These are phyloP conservation scores for Centropristis striata DNA, from an alignment of 2,113 vertebrate species.

Conservation along the genomic window DNA sequence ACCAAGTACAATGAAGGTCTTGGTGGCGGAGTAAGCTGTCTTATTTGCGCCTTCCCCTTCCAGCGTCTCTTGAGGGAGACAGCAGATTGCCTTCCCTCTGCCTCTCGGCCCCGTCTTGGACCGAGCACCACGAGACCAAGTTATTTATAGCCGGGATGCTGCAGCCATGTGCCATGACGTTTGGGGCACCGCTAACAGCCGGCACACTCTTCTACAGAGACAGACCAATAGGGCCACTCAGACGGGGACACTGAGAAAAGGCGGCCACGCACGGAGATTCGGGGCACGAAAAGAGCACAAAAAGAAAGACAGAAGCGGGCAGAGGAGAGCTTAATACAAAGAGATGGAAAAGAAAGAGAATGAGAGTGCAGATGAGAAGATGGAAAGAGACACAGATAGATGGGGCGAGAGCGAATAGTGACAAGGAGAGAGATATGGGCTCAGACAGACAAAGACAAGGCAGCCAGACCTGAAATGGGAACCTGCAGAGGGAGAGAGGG, in stretches of 20 bases:
- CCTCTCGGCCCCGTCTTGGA: constrained; percentile 71
- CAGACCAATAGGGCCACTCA: constrained; percentile 54
- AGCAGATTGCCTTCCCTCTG: constrained; percentile 81
- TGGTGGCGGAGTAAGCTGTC: constrained; percentile 31
- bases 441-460: constrained; percentile 40
- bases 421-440: constrained; percentile 43
- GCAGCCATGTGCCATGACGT: constrained; percentile 78
- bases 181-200: constrained; percentile 64
- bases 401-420: constrained; percentile 33
- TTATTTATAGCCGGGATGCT: constrained; percentile 78
- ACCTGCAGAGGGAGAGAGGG: constrained; percentile 12
- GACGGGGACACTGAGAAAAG: constrained; percentile 34
- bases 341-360: constrained; percentile 40
- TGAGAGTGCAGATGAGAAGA: constrained; percentile 47
- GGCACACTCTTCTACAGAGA: constrained; percentile 63
- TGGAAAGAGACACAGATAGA: constrained; percentile 47
- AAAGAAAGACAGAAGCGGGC: background rate
- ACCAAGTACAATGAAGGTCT: constrained; percentile 40
- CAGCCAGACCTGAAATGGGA: constrained; percentile 57
- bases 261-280: background rate
- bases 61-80: constrained; percentile 74
- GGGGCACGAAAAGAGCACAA: constrained; percentile 33
- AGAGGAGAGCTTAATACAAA: constrained; percentile 25
- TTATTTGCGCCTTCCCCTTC: constrained; percentile 60
- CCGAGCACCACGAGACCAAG: constrained; percentile 63